These are phyloP conservation scores for Acomys russatus DNA, from an alignment of 2,797 vertebrate species.

Conservation along the genomic window DNA sequence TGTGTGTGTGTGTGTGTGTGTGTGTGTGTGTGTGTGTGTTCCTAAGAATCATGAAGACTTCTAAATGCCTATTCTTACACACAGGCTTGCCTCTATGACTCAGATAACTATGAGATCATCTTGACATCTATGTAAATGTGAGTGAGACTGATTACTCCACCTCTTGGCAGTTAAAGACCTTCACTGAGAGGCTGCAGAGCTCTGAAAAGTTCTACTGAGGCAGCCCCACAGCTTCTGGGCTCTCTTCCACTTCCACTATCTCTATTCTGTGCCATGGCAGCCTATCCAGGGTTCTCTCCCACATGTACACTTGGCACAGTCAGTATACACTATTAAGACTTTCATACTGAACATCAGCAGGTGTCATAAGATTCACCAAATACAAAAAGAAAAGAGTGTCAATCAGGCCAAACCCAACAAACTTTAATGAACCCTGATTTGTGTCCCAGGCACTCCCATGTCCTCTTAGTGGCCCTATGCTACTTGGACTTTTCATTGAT, in stretches of 20 bases:
- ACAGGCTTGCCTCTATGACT: not conserved
- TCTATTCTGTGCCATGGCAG: too few relatives aligned
- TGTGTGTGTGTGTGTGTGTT: not conserved
- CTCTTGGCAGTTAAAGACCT: not conserved
- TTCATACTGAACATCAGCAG: not conserved
- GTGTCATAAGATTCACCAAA: not conserved
- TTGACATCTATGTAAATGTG: not conserved
- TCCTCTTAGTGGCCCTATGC: not conserved
- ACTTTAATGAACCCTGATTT: not conserved
- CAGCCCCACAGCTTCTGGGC: too few relatives aligned
- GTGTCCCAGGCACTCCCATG: not conserved
- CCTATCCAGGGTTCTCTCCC: not conserved
- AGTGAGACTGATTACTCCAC: not conserved
- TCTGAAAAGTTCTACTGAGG: not conserved
- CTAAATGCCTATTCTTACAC: not conserved
- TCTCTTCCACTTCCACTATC: not conserved
- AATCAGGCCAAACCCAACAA: rapidly evolving
- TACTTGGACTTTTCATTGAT: not conserved
- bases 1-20: not conserved
- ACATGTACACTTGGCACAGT: not conserved
- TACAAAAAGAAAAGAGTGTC: rapidly evolving
- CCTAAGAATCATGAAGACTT: not conserved
- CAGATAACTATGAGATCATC: not conserved
- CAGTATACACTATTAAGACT: not conserved
- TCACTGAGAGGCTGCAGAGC: not conserved